Evolutionary conservation across 1,140 invertebrate species (phyloP).

Genomic region (Sminthurides bifidus): DNA sequence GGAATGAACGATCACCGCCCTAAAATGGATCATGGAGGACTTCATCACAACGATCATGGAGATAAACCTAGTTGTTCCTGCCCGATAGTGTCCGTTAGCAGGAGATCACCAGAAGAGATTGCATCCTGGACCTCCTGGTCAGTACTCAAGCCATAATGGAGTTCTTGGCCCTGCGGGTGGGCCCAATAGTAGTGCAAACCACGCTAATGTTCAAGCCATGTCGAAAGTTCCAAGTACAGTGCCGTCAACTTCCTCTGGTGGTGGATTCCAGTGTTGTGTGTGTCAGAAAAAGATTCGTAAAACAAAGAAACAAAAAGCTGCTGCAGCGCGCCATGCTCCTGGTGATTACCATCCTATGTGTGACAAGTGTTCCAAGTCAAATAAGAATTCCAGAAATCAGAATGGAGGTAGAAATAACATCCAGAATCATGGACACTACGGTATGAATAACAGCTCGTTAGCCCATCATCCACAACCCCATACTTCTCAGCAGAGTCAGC

Average conservation of each 20-base stretch:
- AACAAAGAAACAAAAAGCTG: not conserved
- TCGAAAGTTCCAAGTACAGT: not conserved
- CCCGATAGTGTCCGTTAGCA: not conserved
- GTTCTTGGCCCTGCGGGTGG: not conserved
- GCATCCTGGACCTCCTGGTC: not conserved
- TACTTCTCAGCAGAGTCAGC: not conserved
- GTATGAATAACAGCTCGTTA: too few relatives aligned
- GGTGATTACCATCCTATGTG: conserved; percentile 2
- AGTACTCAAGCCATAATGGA: not conserved
- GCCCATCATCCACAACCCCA: not conserved
- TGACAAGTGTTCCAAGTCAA: not conserved
- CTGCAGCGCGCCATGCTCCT: not conserved
- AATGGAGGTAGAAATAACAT: not conserved
- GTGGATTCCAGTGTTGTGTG: not conserved
- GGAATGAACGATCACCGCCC: not conserved
- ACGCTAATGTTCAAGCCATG: not conserved
- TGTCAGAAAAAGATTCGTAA: conserved; percentile 7
- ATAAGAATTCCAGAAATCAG: not conserved
- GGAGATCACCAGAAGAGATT: not conserved
- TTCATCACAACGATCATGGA: not conserved
- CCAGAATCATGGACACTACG: not conserved
- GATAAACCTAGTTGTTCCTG: not conserved
- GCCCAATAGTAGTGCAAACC: too few relatives aligned
- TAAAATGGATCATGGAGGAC: not conserved
- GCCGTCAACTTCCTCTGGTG: not conserved